phyloP scores from a whole-genome alignment of 2,113 vertebrate species.

The Typhlomys cinereus region DNA sequence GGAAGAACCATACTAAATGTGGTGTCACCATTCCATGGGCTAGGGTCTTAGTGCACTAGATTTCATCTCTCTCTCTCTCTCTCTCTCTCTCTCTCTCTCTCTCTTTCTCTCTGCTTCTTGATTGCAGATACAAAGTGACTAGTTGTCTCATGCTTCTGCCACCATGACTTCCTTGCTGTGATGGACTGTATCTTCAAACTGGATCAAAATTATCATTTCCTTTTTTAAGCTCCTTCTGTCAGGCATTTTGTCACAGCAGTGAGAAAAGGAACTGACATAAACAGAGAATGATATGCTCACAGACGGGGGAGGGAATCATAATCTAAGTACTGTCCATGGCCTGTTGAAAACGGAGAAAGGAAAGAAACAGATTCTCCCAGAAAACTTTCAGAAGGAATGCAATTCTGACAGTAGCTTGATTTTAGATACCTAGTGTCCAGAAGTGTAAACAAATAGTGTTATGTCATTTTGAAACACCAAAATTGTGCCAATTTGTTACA shows the following conservation, averaged over 20 bases:
- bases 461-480: neutral
- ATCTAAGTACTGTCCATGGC: neutral
- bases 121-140: no score
- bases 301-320: neutral
- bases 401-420: neutral
- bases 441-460: neutral
- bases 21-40: neutral
- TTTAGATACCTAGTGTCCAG: neutral
- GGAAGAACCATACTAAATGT: neutral
- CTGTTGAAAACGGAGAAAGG: neutral
- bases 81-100: no score
- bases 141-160: neutral
- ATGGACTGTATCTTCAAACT: neutral
- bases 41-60: neutral
- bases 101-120: no score
- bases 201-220: neutral
- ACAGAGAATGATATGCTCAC: neutral
- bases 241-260: neutral
- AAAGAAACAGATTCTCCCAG: neutral
- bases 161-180: neutral
- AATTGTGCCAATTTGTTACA: neutral
- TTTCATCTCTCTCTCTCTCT: no score
- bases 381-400: neutral
- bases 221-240: neutral
- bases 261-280: neutral